Base-by-base conservation (phyloP, 2,888 invertebrate species). In the Drosophila paranaensis region DNA sequence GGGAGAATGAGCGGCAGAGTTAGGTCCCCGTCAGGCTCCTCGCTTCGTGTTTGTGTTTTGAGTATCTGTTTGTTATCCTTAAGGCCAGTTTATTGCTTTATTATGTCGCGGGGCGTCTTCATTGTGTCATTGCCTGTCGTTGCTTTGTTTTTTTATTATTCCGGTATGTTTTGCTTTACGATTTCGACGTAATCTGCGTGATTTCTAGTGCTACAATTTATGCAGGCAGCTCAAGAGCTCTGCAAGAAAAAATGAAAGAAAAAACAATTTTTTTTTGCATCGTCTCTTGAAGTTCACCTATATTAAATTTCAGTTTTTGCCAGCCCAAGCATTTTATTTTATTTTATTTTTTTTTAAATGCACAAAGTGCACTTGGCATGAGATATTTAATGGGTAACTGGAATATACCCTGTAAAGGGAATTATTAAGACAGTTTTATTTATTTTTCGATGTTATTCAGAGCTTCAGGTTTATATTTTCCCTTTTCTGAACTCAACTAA, bases 31-130 rank as follows among this genome's bases (percentile, higher is more conserved):
- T 4, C 33, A 35, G 50, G 50, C 50, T 50, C 35, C 50, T 16
- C 35, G 35, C 13, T 13, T 35, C 50, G 20, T 54, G 53, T 57
- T 45, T 42, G 60, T 67, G 50, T 72, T 77, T 82, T 73, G 60
- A 64, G 60, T 77, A 66, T 88, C 69, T 76, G 76, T 84, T 84
- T 84, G 88, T 84, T 84, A 83, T 83, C 89, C 89, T 86, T 81
- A 62, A 69, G 67, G 72, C 67, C 79, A 73, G 72, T 86, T 86
- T 86, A 86, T 88, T 86, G 86, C 89, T 86, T 89, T 89, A 89
- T 86, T 89, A 87, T 87, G 85, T 84, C 81, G 68, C 79, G 57
- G 71, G 69, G 71, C 71, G 67, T 82, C 69, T 70, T 76, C 82
- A 80, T 79, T 80, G 76, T 82, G 79, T 79, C 79, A 82, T 45